phyloP scores from a whole-genome alignment of 2,797 vertebrate species.

The Cercopithecus mitis region DNA sequence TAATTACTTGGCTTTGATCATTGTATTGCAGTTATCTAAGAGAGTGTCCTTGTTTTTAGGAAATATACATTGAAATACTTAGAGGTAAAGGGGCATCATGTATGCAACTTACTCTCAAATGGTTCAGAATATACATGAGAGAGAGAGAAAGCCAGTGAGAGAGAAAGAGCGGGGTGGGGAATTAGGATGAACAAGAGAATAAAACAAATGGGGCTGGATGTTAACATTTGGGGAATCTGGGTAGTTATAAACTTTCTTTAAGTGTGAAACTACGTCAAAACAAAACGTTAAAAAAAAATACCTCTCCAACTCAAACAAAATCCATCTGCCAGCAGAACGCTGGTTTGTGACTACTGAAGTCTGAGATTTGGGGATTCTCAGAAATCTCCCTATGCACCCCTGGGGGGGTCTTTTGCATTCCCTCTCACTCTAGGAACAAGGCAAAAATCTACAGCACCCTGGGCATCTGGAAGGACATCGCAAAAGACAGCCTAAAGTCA shows the following conservation, averaged over 20 bases:
- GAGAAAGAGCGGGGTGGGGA: neutral
- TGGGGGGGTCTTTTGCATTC: neutral
- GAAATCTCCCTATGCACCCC: neutral
- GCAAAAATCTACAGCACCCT: neutral
- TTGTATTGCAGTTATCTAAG: neutral
- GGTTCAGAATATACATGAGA: neutral
- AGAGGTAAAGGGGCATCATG: neutral
- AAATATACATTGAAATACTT: neutral
- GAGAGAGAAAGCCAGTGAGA: neutral
- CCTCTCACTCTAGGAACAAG: neutral
- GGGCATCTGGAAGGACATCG: neutral
- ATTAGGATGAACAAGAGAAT: neutral
- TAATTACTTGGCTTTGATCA: neutral
- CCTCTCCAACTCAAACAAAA: slow-evolving; percentile 26
- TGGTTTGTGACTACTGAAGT: neutral
- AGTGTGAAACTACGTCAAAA: slow-evolving; percentile 6
- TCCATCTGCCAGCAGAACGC: neutral
- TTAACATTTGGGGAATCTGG: neutral
- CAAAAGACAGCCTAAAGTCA: neutral
- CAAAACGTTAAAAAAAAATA: neutral
- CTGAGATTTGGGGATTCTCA: neutral
- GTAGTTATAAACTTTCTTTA: neutral
- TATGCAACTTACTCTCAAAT: neutral
- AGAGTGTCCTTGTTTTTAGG: neutral
- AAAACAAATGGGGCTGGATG: neutral